A percentile compares a stretch with the other conserved stretches of the same genome.
Conservation (phyloP, 2,888 invertebrate species). For the Drosophila infuscata region DNA sequence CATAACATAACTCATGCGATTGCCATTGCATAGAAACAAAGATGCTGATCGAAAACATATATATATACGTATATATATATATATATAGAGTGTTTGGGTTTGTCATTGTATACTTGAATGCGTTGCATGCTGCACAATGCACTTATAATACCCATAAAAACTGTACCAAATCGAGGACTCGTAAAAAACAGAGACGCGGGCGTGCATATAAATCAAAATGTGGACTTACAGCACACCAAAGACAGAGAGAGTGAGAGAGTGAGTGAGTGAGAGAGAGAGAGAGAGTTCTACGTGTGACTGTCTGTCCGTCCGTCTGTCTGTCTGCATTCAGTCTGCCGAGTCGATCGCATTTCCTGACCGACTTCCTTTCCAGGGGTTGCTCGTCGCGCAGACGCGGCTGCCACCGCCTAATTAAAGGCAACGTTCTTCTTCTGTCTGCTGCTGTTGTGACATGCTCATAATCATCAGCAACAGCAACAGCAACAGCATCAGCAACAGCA, state of each 20-base stretch:
- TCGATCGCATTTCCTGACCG: conserved; percentile 32
- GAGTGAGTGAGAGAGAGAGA: too few species aligned
- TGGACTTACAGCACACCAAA: conserved; percentile 69
- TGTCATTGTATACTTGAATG: neutral
- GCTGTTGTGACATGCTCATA: conserved; percentile 46
- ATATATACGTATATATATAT: neutral
- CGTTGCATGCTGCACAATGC: neutral
- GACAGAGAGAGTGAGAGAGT: too few species aligned
- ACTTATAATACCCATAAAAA: neutral
- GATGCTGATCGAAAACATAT: neutral
- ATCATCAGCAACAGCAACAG: conserved; percentile 14
- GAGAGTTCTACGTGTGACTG: neutral
- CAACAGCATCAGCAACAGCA: conserved; percentile 15
- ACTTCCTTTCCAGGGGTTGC: conserved; percentile 57
- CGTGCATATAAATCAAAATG: conserved; percentile 84
- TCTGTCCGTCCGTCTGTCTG: neutral
- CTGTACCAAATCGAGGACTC: conserved; percentile 45
- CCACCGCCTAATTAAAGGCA: conserved; percentile 49
- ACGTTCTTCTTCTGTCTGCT: conserved; percentile 15
- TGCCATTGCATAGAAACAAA: neutral
- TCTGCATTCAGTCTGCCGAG: neutral
- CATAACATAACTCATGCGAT: too few species aligned
- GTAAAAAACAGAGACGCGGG: conserved; percentile 76
- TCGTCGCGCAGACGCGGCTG: conserved; percentile 49
- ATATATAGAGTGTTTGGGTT: neutral